Base-by-base conservation (phyloP, 2,888 invertebrate species). In the Campopleginae sp. region DNA sequence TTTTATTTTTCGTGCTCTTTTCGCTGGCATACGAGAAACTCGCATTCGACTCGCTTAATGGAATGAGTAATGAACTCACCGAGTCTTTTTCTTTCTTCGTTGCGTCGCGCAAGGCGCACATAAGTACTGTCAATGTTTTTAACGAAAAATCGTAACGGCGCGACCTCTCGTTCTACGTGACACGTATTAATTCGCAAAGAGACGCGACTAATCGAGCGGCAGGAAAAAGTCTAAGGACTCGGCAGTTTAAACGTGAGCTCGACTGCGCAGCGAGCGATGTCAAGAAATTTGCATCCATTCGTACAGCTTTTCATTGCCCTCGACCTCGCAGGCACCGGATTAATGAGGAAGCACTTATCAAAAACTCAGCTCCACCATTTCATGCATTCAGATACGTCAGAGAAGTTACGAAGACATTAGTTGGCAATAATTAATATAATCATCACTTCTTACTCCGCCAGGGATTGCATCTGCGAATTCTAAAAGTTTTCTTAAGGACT, bases 41-140 rank as follows among this genome's bases (percentile, higher is more conserved):
- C 44, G 75, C 70, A 76, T 81, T 77, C 63, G 75, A 80, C 54
- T 12, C 61, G 70, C 54, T 80, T 71, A 80, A 80, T 84, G 80
- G 46, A 71, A 75, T 80, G 70, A 80, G 63, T 75, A 76, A 80
- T 65, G 80, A 76, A 65, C 38, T 27, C 27, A 33, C 48, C 8
- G 33, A 38, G 46, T 42, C 31, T 61, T 61, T 74, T 74, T 58
- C 58, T 5, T 58, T 27, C 58, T 14, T 6, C 58, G 19, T 38
- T 33, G 19, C 72, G 12, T 38, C 33, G 23, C 46, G 19, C 33
- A 27, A 27, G 54, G 27, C 31, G 14, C 54, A 14, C 5, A 54
- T 12, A 58, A 58, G 58, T n/a, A 4, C 38, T 27, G 61, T 31
- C 42, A 42, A 74, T 74, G 58, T 27, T 74, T 23, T 8, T 44